Conservation (phyloP, 2,797 vertebrate species). For the Florisuga fusca region DNA sequence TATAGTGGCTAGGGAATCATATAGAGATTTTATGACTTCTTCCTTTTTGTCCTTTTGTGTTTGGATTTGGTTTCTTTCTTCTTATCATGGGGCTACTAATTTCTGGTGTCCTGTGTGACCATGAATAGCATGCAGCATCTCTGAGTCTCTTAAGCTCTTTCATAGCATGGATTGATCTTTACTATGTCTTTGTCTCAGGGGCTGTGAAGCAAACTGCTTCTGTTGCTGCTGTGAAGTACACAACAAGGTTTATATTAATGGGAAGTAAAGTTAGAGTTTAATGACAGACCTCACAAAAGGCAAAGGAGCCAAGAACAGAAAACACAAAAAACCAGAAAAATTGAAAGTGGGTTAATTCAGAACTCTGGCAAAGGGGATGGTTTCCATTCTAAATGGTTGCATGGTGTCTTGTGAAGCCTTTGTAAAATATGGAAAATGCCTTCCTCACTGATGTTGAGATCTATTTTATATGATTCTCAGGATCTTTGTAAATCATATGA, state of each 20-base stretch:
- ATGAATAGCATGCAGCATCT: neutral
- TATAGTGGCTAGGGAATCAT: neutral
- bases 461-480: constrained; percentile 25
- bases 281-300: neutral
- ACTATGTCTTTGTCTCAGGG: neutral
- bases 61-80: neutral
- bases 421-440: neutral
- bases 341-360: neutral
- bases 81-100: neutral
- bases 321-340: too few relatives aligned
- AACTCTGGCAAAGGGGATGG: neutral
- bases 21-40: neutral
- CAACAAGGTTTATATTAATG: neutral
- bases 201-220: neutral
- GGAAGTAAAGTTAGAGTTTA: neutral
- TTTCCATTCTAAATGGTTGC: neutral
- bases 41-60: neutral
- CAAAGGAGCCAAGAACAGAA: neutral
- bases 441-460: neutral
- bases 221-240: neutral
- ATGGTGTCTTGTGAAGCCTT: constrained; percentile 13
- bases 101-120: neutral
- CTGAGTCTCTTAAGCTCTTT: neutral
- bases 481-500: neutral
- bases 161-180: neutral